Evolutionary conservation across 2,888 invertebrate species (phyloP).

Genomic region (Gisinianus flammeolus): DNA sequence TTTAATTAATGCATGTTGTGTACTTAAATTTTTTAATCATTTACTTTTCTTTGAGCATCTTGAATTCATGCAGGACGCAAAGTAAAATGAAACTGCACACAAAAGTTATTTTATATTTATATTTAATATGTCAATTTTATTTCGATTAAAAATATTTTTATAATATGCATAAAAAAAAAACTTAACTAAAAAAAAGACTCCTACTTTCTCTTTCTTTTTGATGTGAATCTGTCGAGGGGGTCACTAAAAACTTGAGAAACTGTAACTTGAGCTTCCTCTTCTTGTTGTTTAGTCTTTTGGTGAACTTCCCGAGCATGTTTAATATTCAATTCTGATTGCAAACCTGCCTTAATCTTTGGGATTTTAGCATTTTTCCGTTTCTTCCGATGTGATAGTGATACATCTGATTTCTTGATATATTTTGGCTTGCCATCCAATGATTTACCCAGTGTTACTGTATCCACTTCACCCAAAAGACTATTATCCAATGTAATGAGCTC

Average conservation of each 20-base stretch:
- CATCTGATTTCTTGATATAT: slow-evolving; percentile 58
- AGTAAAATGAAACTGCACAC: too few species aligned
- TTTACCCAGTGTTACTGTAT: slow-evolving; percentile 78
- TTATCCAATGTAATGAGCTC: slow-evolving; percentile 93
- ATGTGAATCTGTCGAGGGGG: slow-evolving; percentile 52
- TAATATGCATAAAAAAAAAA: too few species aligned
- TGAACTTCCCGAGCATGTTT: slow-evolving; percentile 31
- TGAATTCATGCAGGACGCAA: too few species aligned
- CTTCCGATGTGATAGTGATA: slow-evolving; percentile 50
- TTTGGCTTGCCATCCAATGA: slow-evolving; percentile 73
- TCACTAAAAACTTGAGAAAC: slow-evolving; percentile 40
- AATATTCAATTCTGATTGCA: slow-evolving; percentile 51
- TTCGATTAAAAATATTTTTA: neutral
- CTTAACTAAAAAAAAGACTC: too few species aligned
- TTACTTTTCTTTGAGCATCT: too few species aligned
- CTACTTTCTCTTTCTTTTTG: slow-evolving; percentile 29
- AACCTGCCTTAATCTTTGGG: slow-evolving; percentile 53
- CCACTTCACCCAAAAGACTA: slow-evolving; percentile 79
- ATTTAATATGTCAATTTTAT: neutral
- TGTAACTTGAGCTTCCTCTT: slow-evolving; percentile 12
- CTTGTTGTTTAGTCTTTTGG: slow-evolving; percentile 21
- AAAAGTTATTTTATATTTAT: too few species aligned
- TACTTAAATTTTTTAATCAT: too few species aligned
- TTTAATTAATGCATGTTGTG: too few species aligned
- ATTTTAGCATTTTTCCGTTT: slow-evolving; percentile 55